Evolutionary conservation across 2,113 vertebrate species (phyloP), one percentile per base, ranked within the genome.

Genomic region (Notiomystis cincta): DNA sequence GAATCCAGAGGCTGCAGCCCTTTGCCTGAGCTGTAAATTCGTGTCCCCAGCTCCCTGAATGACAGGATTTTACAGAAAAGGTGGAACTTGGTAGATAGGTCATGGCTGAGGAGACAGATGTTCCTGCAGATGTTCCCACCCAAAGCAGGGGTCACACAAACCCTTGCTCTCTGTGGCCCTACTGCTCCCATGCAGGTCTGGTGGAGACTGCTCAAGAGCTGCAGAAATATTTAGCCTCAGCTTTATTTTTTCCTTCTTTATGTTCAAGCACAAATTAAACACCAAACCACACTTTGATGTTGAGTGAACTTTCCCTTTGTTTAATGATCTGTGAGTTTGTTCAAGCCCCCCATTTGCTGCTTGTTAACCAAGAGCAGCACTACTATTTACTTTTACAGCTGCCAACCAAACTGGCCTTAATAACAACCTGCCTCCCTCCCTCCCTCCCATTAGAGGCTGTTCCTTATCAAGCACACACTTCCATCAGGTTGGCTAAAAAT

Each of bases 401-500:
- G 90, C 93, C 91, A 94, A 11, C 66, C 66, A 95, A 85, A 82
- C 47, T 33, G 72, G 40, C 31, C 66, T 80, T 89, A 95, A 95
- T 78, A 93, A 93, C 66, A 65, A 51, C 85, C 93, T 94, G 85
- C 61, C 65, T 83, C 31, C 42, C 50, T 90, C 44, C 48, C 61
- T 61, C 37, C 79, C 44, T 94, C 56, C 69, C 86, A 72, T 53
- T 79, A 78, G 40, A 87, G 72, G 82, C 92, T 92, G 82, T 15
- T 95, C 44, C 87, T 95, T 86, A 94, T 88, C 91, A 93, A 84
- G 33, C 82, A 56, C 58, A 70, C 82, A 87, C 77, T 94, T 93
- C 53, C 84, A 79, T 79, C 69, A 86, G 57, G 21, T 84, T 90
- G 48, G 53, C 75, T 95, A 80, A 94, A 97, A 96, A 81, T 80